Conservation (phyloP, 2,888 invertebrate genomes). For the Yponomeuta cagnagella region DNA sequence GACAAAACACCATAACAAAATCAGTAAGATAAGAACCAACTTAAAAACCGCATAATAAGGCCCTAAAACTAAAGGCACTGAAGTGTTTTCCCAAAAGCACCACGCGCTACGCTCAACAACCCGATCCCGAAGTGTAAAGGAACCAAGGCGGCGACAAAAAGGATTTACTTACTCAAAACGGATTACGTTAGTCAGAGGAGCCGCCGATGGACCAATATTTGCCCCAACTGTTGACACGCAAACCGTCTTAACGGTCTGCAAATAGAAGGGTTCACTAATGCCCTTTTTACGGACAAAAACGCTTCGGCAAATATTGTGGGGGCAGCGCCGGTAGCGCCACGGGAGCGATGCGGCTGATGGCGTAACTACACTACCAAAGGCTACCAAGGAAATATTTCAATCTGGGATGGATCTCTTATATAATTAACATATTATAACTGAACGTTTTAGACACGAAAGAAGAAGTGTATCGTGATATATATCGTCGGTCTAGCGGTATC, state of each 20-base stretch:
- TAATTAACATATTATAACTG: too few species aligned
- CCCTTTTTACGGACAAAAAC: constrained; percentile 71
- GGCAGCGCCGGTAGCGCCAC: constrained; percentile 28
- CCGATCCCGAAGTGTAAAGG: constrained; percentile 5
- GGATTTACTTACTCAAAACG: constrained; percentile 28
- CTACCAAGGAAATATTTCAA: neutral
- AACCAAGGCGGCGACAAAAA: constrained; percentile 14
- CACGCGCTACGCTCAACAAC: neutral
- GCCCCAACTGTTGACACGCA: constrained; percentile 62
- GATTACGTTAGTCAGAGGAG: constrained; percentile 63
- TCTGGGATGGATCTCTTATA: too few species aligned
- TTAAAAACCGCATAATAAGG: too few species aligned
- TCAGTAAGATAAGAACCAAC: too few species aligned
- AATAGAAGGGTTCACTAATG: constrained; percentile 74
- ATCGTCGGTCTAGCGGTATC: too few species aligned
- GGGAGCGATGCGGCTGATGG: constrained; percentile 17
- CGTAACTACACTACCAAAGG: constrained; percentile 13
- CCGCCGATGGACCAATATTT: constrained; percentile 67
- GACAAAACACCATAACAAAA: too few species aligned
- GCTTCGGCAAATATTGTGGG: constrained; percentile 58
- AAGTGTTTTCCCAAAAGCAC: neutral
- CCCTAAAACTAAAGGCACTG: too few species aligned
- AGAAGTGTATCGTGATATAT: too few species aligned
- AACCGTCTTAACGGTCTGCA: constrained; percentile 68
- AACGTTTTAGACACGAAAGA: too few species aligned